These are phyloP conservation scores for Dromococcyx pavoninus DNA, from an alignment of 2,797 vertebrate species.

Conservation along the genomic window DNA sequence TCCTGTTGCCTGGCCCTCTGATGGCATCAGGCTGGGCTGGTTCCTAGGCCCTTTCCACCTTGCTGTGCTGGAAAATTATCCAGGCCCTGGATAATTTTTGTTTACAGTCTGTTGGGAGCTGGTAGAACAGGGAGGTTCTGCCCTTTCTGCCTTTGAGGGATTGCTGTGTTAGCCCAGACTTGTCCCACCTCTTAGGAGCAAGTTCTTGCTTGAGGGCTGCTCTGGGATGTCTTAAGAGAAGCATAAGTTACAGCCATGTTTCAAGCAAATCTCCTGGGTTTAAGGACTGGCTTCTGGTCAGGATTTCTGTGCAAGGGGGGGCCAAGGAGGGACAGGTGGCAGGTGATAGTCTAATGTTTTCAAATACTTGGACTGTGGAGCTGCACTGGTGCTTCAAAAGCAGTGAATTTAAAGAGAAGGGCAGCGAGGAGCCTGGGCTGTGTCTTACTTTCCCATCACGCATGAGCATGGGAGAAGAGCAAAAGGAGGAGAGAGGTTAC, in stretches of 20 bases:
- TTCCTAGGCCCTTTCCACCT: background rate
- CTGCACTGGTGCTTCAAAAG: background rate
- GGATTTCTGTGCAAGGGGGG: background rate
- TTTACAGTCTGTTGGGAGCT: background rate
- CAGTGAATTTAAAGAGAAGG: background rate
- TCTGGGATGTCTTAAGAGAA: background rate
- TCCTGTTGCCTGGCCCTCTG: background rate
- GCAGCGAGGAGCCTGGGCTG: background rate
- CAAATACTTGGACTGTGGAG: background rate
- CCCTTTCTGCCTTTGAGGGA: background rate
- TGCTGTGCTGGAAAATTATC: background rate
- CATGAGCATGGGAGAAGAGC: background rate
- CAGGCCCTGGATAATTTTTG: background rate
- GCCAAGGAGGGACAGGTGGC: background rate
- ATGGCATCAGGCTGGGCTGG: background rate
- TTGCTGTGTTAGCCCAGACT: background rate
- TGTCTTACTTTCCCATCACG: background rate
- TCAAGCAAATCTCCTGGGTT: background rate
- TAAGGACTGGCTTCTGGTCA: background rate
- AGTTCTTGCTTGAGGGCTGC: background rate
- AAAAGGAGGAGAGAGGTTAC: background rate
- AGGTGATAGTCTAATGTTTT: background rate
- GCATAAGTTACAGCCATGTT: background rate
- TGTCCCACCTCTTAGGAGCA: background rate
- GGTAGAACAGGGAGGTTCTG: constrained; percentile 3